Evolutionary conservation across 2,888 invertebrate genomes (phyloP).

Genomic region (Tenthredo mesomela): DNA sequence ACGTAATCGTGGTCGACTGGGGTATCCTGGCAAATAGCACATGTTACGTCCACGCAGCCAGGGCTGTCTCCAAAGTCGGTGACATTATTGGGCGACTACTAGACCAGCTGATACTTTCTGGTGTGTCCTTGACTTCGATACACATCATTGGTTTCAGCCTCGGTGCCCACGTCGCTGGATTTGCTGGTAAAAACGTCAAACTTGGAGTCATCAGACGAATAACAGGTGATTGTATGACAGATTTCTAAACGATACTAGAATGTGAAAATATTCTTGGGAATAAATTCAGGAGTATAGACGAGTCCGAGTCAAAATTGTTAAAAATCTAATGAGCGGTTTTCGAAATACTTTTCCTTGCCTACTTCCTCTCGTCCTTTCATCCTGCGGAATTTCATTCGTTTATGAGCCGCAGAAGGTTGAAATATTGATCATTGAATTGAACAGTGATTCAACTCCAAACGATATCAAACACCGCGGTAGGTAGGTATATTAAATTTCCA

Average conservation of each 20-base stretch:
- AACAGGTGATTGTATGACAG: slow-evolving; percentile 52
- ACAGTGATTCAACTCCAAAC: slow-evolving; percentile 22
- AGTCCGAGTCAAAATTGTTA: not conserved
- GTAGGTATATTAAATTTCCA: slow-evolving; percentile 46
- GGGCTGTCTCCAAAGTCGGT: slow-evolving; percentile 52
- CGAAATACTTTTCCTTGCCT: not conserved
- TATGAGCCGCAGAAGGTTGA: not conserved
- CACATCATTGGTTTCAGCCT: slow-evolving; percentile 54
- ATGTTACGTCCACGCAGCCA: slow-evolving; percentile 57
- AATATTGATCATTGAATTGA: slow-evolving; percentile 14
- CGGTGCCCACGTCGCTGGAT: slow-evolving; percentile 53
- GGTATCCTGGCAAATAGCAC: slow-evolving; percentile 53
- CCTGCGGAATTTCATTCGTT: not conserved
- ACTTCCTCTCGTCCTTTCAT: not conserved
- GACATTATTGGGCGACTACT: slow-evolving; percentile 47
- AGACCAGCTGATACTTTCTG: slow-evolving; percentile 56
- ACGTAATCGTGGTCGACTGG: slow-evolving; percentile 55
- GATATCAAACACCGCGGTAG: slow-evolving; percentile 9
- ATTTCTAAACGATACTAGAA: not conserved
- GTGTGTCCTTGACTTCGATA: slow-evolving; percentile 48
- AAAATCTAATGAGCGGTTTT: not conserved
- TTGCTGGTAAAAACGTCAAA: slow-evolving; percentile 55
- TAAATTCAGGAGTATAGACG: not conserved
- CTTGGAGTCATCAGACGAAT: slow-evolving; percentile 56
- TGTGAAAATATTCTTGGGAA: not conserved